These are phyloP conservation scores for Geotrupes spiniger DNA, from an alignment of 2,888 invertebrate genomes.

Conservation along the genomic window DNA sequence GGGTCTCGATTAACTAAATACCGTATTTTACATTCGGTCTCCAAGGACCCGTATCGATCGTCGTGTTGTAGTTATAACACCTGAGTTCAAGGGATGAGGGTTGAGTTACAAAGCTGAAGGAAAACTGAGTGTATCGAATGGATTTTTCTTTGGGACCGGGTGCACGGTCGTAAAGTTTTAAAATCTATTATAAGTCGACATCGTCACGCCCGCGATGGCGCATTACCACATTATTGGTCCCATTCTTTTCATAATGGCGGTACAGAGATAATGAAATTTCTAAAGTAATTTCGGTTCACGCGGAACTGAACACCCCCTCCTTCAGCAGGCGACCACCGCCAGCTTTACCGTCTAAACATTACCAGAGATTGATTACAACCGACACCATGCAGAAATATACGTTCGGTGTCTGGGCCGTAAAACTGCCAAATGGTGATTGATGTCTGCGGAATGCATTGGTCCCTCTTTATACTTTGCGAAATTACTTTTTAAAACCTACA, in stretches of 20 bases:
- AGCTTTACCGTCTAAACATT: constrained; percentile 18
- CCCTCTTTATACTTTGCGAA: constrained; percentile 20
- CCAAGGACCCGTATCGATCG: constrained; percentile 12
- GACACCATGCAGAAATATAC: constrained; percentile 25
- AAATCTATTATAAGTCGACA: constrained; percentile 28
- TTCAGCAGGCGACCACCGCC: constrained; percentile 11
- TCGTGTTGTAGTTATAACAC: constrained; percentile 19
- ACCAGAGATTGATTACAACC: constrained; percentile 30
- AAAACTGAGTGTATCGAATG: constrained; percentile 22
- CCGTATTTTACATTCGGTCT: constrained; percentile 14
- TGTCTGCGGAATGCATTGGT: constrained; percentile 24
- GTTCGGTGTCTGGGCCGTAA: constrained; percentile 23
- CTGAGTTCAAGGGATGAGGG: constrained; percentile 20
- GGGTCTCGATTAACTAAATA: constrained; percentile 13
- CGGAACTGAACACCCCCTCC: constrained; percentile 26
- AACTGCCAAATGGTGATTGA: constrained; percentile 33
- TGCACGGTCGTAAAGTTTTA: constrained; percentile 25
- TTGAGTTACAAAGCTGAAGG: constrained; percentile 15
- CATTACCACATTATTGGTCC: constrained; percentile 25
- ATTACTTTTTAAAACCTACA: constrained; percentile 25
- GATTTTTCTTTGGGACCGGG: constrained; percentile 14
- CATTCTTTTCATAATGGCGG: constrained; percentile 28
- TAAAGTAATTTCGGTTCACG: constrained; percentile 33
- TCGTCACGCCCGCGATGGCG: constrained; percentile 30
- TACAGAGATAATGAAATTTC: constrained; percentile 29